phyloP scores from a whole-genome alignment of 2,797 vertebrate species.

The Rhincodon typus region DNA sequence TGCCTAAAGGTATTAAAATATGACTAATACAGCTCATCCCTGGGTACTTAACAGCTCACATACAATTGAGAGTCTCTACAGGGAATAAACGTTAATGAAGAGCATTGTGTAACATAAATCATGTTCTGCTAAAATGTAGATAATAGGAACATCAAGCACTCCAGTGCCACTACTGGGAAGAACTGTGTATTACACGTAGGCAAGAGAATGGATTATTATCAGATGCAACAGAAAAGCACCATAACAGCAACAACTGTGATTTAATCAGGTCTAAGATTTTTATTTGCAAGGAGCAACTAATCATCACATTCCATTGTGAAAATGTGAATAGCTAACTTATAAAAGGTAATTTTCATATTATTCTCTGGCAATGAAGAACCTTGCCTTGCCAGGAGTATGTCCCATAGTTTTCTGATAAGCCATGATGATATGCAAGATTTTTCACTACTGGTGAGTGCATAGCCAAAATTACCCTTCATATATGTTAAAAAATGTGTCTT shows the following conservation, averaged over 20 bases:
- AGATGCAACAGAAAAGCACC: not conserved
- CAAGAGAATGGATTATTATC: not conserved
- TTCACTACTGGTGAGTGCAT: not conserved
- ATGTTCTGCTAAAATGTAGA: not conserved
- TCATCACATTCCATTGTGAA: not conserved
- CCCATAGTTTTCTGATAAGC: not conserved
- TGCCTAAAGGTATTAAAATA: conserved; percentile 36
- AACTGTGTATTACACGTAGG: not conserved
- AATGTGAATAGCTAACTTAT: not conserved
- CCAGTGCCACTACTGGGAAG: conserved; percentile 27
- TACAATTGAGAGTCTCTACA: conserved; percentile 23
- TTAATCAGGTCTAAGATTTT: not conserved
- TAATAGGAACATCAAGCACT: not conserved
- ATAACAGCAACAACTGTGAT: not conserved
- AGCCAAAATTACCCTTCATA: not conserved
- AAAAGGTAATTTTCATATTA: not conserved
- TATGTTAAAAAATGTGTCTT: not conserved
- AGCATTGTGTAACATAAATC: not conserved
- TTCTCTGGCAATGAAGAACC: not conserved
- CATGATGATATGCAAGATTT: not conserved
- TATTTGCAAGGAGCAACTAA: not conserved
- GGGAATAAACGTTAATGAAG: conserved; percentile 3
- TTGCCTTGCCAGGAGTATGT: not conserved
- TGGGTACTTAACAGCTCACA: conserved; percentile 35
- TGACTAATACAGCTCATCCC: rapidly evolving